Conservation (phyloP, 2,797 vertebrate species). For the Phaenicophaeus curvirostris region DNA sequence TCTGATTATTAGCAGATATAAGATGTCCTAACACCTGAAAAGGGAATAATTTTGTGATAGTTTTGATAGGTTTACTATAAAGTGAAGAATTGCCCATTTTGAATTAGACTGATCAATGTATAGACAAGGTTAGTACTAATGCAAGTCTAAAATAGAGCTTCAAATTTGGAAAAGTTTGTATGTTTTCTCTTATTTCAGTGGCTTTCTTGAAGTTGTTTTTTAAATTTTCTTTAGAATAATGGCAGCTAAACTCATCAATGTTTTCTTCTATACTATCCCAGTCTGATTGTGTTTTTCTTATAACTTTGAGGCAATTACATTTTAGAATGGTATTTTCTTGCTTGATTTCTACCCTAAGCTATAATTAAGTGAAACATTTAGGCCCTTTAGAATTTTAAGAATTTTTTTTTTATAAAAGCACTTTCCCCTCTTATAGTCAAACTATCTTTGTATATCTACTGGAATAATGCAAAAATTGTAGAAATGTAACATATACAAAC, state of each 20-base stretch:
- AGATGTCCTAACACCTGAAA: neutral
- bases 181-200: neutral
- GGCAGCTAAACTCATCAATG: neutral
- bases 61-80: neutral
- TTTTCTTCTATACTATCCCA: neutral
- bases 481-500: neutral
- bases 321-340: neutral
- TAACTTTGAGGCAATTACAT: neutral
- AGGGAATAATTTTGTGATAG: neutral
- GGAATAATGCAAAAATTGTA: neutral
- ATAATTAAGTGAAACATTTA: neutral
- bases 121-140: neutral
- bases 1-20: neutral
- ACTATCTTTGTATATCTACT: neutral
- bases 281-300: neutral
- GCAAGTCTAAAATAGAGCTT: neutral
- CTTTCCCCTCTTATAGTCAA: neutral
- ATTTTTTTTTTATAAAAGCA: neutral
- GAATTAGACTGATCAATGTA: neutral
- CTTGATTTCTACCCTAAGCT: neutral
- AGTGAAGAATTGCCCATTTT: neutral
- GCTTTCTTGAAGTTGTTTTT: neutral
- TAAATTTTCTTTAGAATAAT: neutral
- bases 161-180: neutral
- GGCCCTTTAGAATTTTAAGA: neutral